A percentile compares a stretch with the other conserved stretches of the same genome.
phyloP scores from a whole-genome alignment of 1,140 invertebrate species.

The Coenobita brevimanus region DNA sequence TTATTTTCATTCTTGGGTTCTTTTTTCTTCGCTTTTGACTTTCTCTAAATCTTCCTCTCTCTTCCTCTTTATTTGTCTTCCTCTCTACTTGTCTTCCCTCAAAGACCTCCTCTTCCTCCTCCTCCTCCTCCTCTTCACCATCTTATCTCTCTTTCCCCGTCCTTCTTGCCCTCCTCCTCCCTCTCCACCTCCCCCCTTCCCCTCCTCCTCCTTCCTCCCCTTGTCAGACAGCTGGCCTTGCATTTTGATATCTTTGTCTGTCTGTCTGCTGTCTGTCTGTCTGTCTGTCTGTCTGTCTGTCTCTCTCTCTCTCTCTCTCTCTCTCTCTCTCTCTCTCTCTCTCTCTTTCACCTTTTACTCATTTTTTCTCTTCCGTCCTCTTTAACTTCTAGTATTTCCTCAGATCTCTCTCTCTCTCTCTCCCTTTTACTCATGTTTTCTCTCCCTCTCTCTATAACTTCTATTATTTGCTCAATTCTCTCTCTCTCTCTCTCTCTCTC shows the following conservation, averaged over 20 bases:
- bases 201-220: no score
- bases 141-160: no score
- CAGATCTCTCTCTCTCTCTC: neutral
- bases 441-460: conserved; percentile 10
- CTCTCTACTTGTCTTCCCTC: no score
- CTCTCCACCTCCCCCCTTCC: no score
- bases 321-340: conserved; percentile 1
- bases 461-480: neutral
- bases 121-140: no score
- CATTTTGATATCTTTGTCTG: neutral
- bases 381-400: neutral
- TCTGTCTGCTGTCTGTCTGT: no score
- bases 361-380: neutral
- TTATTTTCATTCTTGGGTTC: no score
- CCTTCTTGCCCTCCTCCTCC: no score
- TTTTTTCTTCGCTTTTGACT: no score
- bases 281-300: neutral
- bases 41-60: no score
- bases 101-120: no score
- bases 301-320: neutral
- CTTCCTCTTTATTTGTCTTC: no score
- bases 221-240: neutral
- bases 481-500: conserved; percentile 20
- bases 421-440: neutral
- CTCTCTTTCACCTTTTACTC: neutral